Percentiles rank a stretch among this genome's conserved stretches.
phyloP scores from a whole-genome alignment of 2,113 vertebrate species.

The Myrmophylax atrothorax region DNA sequence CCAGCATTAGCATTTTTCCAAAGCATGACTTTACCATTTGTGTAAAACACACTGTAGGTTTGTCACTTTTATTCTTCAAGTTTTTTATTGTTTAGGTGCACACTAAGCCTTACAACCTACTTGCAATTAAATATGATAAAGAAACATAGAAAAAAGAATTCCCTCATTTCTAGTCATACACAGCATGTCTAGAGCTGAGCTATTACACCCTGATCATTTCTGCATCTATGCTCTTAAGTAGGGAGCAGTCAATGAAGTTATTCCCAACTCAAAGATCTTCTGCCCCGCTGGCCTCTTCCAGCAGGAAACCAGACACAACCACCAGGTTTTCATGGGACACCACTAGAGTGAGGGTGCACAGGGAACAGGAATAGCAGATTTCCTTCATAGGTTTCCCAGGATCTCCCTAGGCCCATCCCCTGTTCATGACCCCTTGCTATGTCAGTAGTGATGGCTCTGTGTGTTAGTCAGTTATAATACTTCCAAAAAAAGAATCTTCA shows the following conservation, averaged over 20 bases:
- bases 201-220: background rate
- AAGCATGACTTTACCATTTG: background rate
- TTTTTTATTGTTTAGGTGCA: background rate
- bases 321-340: fast-evolving
- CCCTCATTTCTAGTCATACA: background rate
- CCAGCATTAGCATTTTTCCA: background rate
- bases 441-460: background rate
- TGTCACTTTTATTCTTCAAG: background rate
- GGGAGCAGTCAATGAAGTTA: background rate
- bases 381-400: background rate
- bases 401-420: background rate
- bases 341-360: background rate
- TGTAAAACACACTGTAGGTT: background rate
- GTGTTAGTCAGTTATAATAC: background rate
- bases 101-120: background rate
- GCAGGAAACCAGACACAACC: background rate
- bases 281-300: background rate
- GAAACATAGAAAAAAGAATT: background rate
- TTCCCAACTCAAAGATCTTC: background rate
- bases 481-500: too few species aligned
- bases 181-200: background rate
- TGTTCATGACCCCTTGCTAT: background rate
- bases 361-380: background rate
- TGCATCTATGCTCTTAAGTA: background rate
- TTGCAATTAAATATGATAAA: background rate